These are phyloP conservation scores for Oncorhynchus gorbuscha DNA, from an alignment of 2,113 vertebrate genomes.

Conservation along the genomic window DNA sequence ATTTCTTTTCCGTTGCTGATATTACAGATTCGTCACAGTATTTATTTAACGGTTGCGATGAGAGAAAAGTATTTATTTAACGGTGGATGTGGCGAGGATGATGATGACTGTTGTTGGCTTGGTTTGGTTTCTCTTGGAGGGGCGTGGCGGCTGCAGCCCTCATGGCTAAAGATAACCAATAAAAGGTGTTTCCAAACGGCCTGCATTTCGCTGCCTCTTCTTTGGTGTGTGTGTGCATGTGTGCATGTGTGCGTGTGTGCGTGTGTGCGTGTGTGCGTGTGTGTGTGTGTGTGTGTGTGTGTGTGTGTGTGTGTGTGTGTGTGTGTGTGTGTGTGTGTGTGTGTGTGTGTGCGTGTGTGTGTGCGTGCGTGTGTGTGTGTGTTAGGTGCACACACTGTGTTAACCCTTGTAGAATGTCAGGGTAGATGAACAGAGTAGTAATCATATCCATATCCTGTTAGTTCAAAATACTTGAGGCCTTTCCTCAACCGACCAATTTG, in stretches of 20 bases:
- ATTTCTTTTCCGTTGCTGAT: slow-evolving; percentile 60
- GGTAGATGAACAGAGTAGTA: neutral
- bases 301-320: neutral
- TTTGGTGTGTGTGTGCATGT: neutral
- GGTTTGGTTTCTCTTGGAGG: slow-evolving; percentile 57
- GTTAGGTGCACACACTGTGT: neutral
- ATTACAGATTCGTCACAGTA: slow-evolving; percentile 64
- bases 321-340: neutral
- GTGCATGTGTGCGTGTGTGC: neutral
- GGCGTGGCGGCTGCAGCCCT: slow-evolving; percentile 61
- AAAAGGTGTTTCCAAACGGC: slow-evolving; percentile 64
- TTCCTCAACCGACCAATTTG: neutral
- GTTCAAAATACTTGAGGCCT: neutral
- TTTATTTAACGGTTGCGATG: slow-evolving; percentile 73
- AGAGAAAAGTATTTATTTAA: slow-evolving; percentile 71
- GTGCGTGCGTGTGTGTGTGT: neutral
- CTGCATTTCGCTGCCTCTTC: neutral
- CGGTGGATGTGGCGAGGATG: slow-evolving; percentile 51
- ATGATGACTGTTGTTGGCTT: slow-evolving; percentile 47
- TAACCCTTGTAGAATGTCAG: neutral
- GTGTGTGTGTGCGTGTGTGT: neutral
- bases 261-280: neutral
- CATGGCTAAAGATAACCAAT: slow-evolving; percentile 67
- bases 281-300: neutral
- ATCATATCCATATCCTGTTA: slow-evolving; percentile 1